These are phyloP conservation scores for Ptychochromis oligacanthus DNA, from an alignment of 2,113 vertebrate species.

Conservation along the genomic window DNA sequence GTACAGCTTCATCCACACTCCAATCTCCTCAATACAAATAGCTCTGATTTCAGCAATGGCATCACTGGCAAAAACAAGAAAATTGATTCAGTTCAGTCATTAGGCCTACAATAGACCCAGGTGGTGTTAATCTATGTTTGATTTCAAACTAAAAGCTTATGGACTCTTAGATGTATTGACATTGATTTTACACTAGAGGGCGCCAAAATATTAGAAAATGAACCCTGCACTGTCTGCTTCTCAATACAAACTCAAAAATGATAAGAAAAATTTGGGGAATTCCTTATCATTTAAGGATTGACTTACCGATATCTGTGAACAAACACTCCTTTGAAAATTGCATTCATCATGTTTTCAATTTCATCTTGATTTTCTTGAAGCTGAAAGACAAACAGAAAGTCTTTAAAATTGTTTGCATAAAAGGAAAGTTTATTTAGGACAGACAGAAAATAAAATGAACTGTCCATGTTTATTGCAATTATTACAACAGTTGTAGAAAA, in stretches of 20 bases:
- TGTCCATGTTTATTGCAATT: background rate
- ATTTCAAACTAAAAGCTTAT: background rate
- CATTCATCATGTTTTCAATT: slow-evolving; percentile 99
- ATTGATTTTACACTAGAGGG: slow-evolving; percentile 53
- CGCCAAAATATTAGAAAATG: background rate
- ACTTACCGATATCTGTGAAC: slow-evolving; percentile 95
- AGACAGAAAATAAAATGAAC: background rate
- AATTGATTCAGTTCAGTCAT: background rate
- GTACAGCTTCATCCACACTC: slow-evolving; percentile 84
- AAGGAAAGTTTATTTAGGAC: too few relatives aligned
- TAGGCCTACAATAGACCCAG: background rate
- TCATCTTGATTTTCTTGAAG: slow-evolving; percentile 99
- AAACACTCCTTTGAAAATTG: slow-evolving; percentile 99
- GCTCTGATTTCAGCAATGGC: slow-evolving; percentile 78
- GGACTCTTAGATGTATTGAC: background rate
- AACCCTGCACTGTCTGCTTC: background rate
- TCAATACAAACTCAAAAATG: background rate
- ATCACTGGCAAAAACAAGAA: slow-evolving; percentile 46
- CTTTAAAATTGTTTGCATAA: background rate
- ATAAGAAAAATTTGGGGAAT: background rate
- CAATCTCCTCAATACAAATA: slow-evolving; percentile 95
- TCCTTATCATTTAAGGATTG: background rate
- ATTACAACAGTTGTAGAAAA: background rate
- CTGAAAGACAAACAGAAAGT: slow-evolving; percentile 76
- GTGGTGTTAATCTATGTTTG: background rate